Percentiles rank a stretch among this genome's conserved stretches.
Evolutionary conservation across 2,888 invertebrate genomes (phyloP).

Genomic region (Pilophorus perplexus): DNA sequence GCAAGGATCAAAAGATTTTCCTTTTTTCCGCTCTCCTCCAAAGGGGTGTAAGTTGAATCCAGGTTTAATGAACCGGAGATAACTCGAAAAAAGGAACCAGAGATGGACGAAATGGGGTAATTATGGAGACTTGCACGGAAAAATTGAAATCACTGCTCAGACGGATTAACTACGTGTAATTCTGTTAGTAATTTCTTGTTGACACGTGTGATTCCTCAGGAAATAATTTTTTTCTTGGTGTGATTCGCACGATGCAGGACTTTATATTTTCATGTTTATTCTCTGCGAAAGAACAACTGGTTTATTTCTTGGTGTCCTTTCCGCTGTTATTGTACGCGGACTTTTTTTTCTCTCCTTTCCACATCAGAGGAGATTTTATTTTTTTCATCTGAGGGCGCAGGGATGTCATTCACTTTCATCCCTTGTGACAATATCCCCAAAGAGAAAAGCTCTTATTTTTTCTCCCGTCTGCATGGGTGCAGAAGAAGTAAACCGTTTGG

Average conservation of each 20-base stretch:
- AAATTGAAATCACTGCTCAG: no score
- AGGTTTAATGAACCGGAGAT: background rate
- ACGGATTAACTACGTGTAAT: no score
- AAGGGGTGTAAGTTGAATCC: background rate
- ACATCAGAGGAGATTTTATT: background rate
- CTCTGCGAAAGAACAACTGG: no score
- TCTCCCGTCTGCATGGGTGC: no score
- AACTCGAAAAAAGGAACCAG: background rate
- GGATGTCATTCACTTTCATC: background rate
- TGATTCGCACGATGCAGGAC: no score
- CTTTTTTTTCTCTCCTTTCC: background rate
- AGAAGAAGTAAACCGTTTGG: no score
- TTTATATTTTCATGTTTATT: no score
- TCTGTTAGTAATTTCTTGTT: no score
- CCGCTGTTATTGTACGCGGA: background rate
- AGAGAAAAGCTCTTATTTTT: no score
- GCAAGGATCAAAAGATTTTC: background rate
- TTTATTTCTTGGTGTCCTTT: background rate
- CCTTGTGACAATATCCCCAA: background rate
- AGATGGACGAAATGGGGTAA: background rate
- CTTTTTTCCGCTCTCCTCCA: background rate
- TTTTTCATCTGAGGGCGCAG: background rate
- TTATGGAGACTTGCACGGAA: background rate
- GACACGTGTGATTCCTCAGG: no score
- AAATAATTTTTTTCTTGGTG: no score